These are phyloP conservation scores for Hirundo rustica DNA, from an alignment of 2,797 vertebrate genomes.

Conservation along the genomic window DNA sequence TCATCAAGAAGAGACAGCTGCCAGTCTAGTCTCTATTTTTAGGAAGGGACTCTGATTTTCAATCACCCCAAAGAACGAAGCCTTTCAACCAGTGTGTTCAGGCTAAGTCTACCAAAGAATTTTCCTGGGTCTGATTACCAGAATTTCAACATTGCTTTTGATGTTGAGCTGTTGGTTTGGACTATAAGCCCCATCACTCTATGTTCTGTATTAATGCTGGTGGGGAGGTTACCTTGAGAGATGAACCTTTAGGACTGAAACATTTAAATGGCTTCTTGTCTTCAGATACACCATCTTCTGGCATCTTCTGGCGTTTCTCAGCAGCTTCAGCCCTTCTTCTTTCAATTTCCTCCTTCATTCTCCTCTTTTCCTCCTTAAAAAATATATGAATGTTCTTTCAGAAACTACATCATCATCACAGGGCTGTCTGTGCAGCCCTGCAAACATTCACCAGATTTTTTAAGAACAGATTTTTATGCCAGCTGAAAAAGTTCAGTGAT, in stretches of 20 bases:
- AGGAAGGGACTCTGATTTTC: neutral
- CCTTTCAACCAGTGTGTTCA: neutral
- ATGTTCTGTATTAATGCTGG: too few relatives aligned
- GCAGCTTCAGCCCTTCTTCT: slow-evolving; percentile 95
- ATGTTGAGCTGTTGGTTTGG: neutral
- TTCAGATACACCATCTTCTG: slow-evolving; percentile 83
- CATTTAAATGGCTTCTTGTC: slow-evolving; percentile 92
- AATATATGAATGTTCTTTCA: neutral
- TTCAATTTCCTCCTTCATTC: slow-evolving; percentile 97
- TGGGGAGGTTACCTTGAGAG: slow-evolving; percentile 85
- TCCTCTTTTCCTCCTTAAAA: slow-evolving; percentile 92
- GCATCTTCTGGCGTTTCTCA: slow-evolving; percentile 93
- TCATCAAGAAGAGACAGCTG: neutral
- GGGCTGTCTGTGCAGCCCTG: neutral
- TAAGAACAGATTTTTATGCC: neutral
- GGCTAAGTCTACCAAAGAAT: neutral
- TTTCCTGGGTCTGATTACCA: neutral
- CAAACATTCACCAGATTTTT: neutral
- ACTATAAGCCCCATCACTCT: neutral
- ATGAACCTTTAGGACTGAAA: slow-evolving; percentile 92
- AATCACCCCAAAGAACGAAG: neutral
- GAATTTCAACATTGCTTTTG: neutral
- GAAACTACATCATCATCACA: neutral
- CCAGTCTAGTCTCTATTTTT: neutral
- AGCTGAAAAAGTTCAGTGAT: neutral